These are phyloP conservation scores for Atrichornis clamosus DNA, from an alignment of 2,113 vertebrate species.

Conservation along the genomic window DNA sequence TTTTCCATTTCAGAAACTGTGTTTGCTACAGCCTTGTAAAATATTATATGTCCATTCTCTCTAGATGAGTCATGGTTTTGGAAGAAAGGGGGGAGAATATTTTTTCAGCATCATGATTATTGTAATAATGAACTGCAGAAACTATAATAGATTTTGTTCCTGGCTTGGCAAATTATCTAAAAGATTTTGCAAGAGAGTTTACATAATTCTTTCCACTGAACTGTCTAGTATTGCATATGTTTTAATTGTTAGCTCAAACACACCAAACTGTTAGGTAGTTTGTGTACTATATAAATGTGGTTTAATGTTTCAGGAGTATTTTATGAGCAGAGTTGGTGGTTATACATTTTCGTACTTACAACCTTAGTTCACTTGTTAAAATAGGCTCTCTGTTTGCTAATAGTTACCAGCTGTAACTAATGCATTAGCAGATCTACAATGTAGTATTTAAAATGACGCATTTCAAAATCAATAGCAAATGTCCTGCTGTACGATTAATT, in stretches of 20 bases:
- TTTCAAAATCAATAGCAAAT: slow-evolving; percentile 67
- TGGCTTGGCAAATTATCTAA: slow-evolving; percentile 45
- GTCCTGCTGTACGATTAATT: slow-evolving; percentile 27
- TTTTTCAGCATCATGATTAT: slow-evolving; percentile 49
- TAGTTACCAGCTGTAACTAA: slow-evolving; percentile 60
- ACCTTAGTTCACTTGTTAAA: slow-evolving; percentile 68
- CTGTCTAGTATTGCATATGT: slow-evolving; percentile 39
- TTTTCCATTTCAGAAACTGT: background rate
- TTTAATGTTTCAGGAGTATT: slow-evolving; percentile 34
- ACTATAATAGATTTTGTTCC: slow-evolving; percentile 48
- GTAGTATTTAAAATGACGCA: slow-evolving; percentile 60
- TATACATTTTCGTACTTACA: slow-evolving; percentile 44
- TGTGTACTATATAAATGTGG: background rate
- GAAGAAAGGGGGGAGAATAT: slow-evolving; percentile 25
- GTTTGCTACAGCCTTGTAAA: slow-evolving; percentile 7
- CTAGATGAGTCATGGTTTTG: slow-evolving; percentile 48
- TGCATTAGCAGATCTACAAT: slow-evolving; percentile 60
- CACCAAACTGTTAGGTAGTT: background rate
- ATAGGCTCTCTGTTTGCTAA: slow-evolving; percentile 59
- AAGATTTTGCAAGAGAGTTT: slow-evolving; percentile 56
- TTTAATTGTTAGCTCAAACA: slow-evolving; percentile 27
- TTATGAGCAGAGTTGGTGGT: slow-evolving; percentile 36
- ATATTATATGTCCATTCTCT: slow-evolving; percentile 24
- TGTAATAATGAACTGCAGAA: slow-evolving; percentile 54
- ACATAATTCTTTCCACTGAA: slow-evolving; percentile 55